phyloP scores from a whole-genome alignment of 1,140 invertebrate genomes.

The Drosophila varians region DNA sequence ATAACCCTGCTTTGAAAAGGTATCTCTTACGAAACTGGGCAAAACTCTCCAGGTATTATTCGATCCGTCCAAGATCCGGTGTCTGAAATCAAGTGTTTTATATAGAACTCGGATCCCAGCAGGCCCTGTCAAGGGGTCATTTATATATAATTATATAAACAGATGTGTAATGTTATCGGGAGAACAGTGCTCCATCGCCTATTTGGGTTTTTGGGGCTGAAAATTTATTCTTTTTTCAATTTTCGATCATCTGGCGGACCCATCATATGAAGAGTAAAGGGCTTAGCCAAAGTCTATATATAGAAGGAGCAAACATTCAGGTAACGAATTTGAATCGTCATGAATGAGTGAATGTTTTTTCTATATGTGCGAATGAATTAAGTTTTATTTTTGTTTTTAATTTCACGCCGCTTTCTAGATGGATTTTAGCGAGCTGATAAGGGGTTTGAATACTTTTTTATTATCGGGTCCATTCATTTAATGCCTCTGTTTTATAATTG shows the following conservation, averaged over 20 bases:
- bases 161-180: conserved; percentile 9
- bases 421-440: conserved; percentile 24
- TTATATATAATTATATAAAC: background rate
- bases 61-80: conserved; percentile 8
- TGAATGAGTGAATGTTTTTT: conserved; percentile 14
- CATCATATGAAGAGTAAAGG: background rate
- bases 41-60: background rate
- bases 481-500: conserved; percentile 49
- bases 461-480: conserved; percentile 36
- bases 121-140: conserved; percentile 14
- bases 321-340: conserved; percentile 34
- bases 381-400: conserved; percentile 24
- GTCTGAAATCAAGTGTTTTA: background rate
- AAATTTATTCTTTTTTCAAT: conserved; percentile 9
- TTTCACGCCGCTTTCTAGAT: conserved; percentile 19
- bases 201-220: conserved; percentile 10
- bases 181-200: conserved; percentile 2
- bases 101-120: background rate
- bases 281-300: conserved; percentile 31
- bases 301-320: conserved; percentile 35
- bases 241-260: background rate
- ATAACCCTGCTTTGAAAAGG: background rate
- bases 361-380: conserved; percentile 28
- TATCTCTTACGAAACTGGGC: background rate
- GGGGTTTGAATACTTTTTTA: conserved; percentile 22